Base-by-base conservation (phyloP, 2,797 vertebrate species). In the Tachyglossus aculeatus region DNA sequence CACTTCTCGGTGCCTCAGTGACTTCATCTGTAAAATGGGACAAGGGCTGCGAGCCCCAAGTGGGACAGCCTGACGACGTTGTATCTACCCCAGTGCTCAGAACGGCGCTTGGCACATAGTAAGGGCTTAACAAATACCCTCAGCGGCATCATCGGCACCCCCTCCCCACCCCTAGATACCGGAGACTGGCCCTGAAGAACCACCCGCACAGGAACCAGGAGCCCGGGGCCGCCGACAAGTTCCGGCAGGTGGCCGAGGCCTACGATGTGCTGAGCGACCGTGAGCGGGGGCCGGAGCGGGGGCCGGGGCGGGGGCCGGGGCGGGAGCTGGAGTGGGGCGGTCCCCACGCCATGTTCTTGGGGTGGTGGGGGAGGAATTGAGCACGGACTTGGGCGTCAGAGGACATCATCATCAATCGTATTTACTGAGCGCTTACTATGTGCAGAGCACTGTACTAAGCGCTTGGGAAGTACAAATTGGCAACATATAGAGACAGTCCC, bases 221-320 rank as follows among this genome's bases (percentile, higher is more conserved):
- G 3, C 64, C 88, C 0, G 82, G 88, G 61, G 89, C 91, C 0
- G 22, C 4, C 0, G 90, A 94, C 58, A 94, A 45, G 18, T 98
- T 98, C 87, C 73, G 29, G 25, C 88, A 94, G 63, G 88, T 98
- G 64, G 93, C 95, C 0, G 97, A 99, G 84, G 97, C 98, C 47
- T 98, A 96, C 9, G 96, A 99, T 4, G 95, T 99, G 37, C 87
- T 99, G 62, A 96, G 96, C 15, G 95, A 99, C 89, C 91, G 98
- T 99, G 70, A 96, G 97, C 90, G 64, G 31, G 32, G 21, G 5
- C n/a, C n/a, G n/a, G n/a, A n/a, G n/a, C n/a, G n/a, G n/a, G n/a
- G n/a, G n/a, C n/a, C n/a, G n/a, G n/a, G n/a, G n/a, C n/a, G n/a
- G n/a, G n/a, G n/a, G n/a, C n/a, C n/a, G n/a, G n/a, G n/a, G n/a